Conservation (phyloP, 2,888 invertebrate genomes). For the Eucera pruinosa region DNA sequence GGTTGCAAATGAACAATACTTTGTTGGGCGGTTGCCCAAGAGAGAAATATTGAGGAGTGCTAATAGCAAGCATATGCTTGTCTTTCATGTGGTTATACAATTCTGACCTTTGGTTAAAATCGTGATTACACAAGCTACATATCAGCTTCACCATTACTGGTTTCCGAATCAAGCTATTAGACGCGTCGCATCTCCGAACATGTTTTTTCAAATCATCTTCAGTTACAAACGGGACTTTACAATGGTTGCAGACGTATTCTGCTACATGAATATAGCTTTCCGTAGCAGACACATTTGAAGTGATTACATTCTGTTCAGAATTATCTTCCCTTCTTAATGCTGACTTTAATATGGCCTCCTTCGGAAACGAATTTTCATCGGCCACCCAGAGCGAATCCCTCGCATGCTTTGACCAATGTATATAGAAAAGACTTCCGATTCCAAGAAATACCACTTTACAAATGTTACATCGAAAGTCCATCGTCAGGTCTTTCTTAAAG, state of each 20-base stretch:
- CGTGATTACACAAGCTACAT: slow-evolving; percentile 65
- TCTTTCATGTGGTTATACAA: slow-evolving; percentile 60
- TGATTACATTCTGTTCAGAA: slow-evolving; percentile 9
- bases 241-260: slow-evolving; percentile 75
- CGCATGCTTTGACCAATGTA: slow-evolving; percentile 77
- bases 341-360: slow-evolving; percentile 61
- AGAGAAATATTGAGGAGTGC: slow-evolving; percentile 27
- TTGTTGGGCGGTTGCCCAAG: neutral
- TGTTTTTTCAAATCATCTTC: slow-evolving; percentile 58
- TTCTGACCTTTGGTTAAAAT: slow-evolving; percentile 37
- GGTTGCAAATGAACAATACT: slow-evolving; percentile 66
- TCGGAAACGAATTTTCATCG: slow-evolving; percentile 76
- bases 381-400: slow-evolving; percentile 75
- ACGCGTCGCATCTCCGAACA: neutral
- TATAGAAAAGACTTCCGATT: slow-evolving; percentile 74
- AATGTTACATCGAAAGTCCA: slow-evolving; percentile 76
- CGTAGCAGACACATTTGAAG: neutral
- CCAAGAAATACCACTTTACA: slow-evolving; percentile 79
- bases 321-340: neutral
- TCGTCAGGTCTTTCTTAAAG: slow-evolving; percentile 4
- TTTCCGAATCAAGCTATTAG: no score
- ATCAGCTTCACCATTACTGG: no score
- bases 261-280: slow-evolving; percentile 76
- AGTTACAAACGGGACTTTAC: slow-evolving; percentile 70
- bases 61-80: slow-evolving; percentile 10